Evolutionary conservation across 1,140 invertebrate genomes (phyloP), one percentile per base, ranked within the genome.

Genomic region (Dysdera silvatica): DNA sequence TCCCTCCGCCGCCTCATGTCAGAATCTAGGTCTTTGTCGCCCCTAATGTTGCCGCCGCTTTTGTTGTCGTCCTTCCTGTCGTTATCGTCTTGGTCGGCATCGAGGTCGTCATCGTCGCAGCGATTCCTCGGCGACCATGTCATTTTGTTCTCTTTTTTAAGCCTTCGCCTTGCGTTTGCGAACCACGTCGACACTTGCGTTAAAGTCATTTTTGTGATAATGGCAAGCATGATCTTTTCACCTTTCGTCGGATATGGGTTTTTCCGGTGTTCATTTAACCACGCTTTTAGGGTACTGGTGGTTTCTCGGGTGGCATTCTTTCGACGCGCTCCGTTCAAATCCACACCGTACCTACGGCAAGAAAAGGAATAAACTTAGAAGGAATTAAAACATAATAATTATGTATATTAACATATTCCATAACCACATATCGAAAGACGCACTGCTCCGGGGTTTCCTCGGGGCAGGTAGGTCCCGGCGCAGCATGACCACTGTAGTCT

Each of bases 261-360:
- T 86, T 79, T 97, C 83, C 79, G 89, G 87, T 87, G 81, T 86
- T 97, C 74, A 84, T 84, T 70, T 82, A 96, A 77, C 96, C 95
- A 96, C 81, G 81, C 81, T 78, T 98, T 98, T 6, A 98, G 77
- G 7, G 94, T 96, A 75, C 89, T 93, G 18, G 95, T 98, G 23
- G 94, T 98, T 79, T 98, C 95, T 58, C 95, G 78, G 18, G 95
- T 98, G 28, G 95, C 95, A 79, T 98, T 98, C 81, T 98, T 98
- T 68, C 95, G 81, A 24, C 70, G n/a, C 28, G 90, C 88, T 0
- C 89, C 89, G 72, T 92, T 93, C 62, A 92, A 78, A 76, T 93
- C 89, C 84, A 93, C 88, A 61, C 88, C 89, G 73, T 92, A 93
- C 69, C 89, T 93, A 82, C 20, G 82, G 18, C 33, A 10, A 12